Evolutionary conservation across 2,113 vertebrate species (phyloP).

Genomic region (Oxygymnocypris stewartii): DNA sequence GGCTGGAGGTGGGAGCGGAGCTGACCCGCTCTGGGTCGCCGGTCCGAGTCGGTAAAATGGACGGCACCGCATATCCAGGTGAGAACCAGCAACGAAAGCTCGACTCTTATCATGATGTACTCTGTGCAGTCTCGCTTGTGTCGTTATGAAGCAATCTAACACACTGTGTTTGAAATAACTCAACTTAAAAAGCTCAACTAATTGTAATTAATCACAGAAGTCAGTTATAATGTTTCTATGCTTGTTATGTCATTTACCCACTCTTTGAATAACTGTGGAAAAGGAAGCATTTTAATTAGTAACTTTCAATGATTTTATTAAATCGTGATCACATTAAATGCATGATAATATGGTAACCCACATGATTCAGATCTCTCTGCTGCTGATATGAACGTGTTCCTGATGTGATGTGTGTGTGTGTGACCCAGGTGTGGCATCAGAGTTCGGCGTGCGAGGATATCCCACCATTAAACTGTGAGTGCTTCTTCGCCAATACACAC

Average conservation of each 20-base stretch:
- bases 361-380: too few species aligned
- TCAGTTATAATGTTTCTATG: neutral
- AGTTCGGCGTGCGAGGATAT: constrained; percentile 96
- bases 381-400: too few species aligned
- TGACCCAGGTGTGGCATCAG: constrained; percentile 90
- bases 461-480: constrained; percentile 98
- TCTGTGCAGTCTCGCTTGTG: neutral
- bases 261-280: too few species aligned
- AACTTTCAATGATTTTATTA: neutral
- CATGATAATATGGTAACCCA: neutral
- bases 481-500: too few species aligned
- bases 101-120: neutral
- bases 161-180: neutral
- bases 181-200: neutral
- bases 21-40: constrained; percentile 89
- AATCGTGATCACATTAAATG: too few species aligned
- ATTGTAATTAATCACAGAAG: neutral
- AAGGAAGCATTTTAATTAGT: neutral
- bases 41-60: constrained; percentile 96
- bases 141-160: neutral
- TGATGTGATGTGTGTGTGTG: too few species aligned
- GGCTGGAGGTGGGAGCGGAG: constrained; percentile 92
- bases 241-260: too few species aligned
- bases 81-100: constrained; percentile 1
- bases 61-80: constrained; percentile 94